These are phyloP conservation scores for Epirrhoe alternata DNA, from an alignment of 2,888 invertebrate species.

Conservation along the genomic window DNA sequence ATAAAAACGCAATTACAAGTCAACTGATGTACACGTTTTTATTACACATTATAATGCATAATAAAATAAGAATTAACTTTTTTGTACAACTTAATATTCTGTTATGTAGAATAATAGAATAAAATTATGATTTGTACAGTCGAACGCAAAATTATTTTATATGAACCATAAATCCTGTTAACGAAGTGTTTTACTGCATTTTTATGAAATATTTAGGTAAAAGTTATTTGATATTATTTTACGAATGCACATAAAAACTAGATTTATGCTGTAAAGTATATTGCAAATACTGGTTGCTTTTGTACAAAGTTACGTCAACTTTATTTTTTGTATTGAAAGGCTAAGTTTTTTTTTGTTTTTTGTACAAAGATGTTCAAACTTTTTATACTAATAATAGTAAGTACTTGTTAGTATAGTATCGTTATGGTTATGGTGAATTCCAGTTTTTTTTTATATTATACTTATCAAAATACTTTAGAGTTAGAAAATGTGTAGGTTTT, in stretches of 20 bases:
- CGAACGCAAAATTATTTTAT: constrained; percentile 43
- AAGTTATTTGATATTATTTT: constrained; percentile 5
- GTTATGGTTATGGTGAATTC: no score
- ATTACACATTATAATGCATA: constrained; percentile 57
- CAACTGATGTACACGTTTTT: constrained; percentile 64
- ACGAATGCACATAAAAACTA: neutral
- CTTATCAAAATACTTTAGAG: no score
- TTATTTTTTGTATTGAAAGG: no score
- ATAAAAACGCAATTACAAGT: constrained; percentile 67
- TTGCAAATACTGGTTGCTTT: neutral
- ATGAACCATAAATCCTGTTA: constrained; percentile 7
- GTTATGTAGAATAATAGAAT: constrained; percentile 57
- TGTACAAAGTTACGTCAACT: neutral
- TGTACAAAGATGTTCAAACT: no score
- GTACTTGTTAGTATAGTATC: no score
- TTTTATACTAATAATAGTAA: no score
- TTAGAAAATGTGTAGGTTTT: no score
- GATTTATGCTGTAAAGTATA: neutral
- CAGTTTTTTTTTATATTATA: no score
- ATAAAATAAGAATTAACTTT: constrained; percentile 61
- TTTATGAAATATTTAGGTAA: neutral
- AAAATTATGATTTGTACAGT: constrained; percentile 58
- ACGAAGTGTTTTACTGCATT: constrained; percentile 6
- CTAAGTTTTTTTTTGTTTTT: no score
- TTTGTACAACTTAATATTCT: constrained; percentile 59